A percentile compares a stretch with the other conserved stretches of the same genome.
phyloP scores from a whole-genome alignment of 2,797 vertebrate genomes.

The Pygocentrus nattereri region DNA sequence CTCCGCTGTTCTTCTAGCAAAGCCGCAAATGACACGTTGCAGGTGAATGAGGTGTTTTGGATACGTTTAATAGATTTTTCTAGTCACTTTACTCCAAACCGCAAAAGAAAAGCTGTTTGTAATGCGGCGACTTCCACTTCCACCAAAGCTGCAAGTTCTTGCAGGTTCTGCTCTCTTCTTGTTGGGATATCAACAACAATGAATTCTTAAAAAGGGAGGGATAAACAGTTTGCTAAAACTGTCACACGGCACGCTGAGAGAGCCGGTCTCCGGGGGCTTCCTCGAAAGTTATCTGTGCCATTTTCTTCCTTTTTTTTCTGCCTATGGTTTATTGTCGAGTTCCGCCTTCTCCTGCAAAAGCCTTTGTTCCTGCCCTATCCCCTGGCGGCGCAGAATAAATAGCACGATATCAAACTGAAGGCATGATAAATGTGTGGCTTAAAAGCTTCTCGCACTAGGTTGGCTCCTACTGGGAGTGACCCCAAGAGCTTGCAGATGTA shows the following conservation, averaged over 20 bases:
- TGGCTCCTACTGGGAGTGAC: constrained; percentile 36
- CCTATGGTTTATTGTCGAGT: constrained; percentile 40
- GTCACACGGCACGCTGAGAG: constrained; percentile 4
- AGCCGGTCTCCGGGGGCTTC: constrained; percentile 37
- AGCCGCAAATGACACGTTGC: constrained; percentile 22
- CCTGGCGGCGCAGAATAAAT: constrained; percentile 51
- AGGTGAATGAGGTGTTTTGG: not conserved
- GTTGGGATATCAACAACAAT: constrained; percentile 20
- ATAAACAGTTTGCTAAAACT: constrained; percentile 52
- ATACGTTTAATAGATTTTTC: constrained; percentile 11
- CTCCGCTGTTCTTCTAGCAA: not conserved
- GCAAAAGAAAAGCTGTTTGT: not conserved
- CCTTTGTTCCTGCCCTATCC: constrained; percentile 49
- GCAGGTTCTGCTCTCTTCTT: constrained; percentile 1
- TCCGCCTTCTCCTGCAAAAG: constrained; percentile 41
- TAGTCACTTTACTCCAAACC: not conserved
- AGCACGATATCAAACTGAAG: constrained; percentile 48
- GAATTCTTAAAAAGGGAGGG: constrained; percentile 38
- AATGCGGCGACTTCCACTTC: not conserved
- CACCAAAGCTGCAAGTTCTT: not conserved
- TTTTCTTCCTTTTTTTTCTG: no score
- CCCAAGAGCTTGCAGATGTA: constrained; percentile 27
- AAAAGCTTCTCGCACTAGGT: constrained; percentile 28
- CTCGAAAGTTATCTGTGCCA: constrained; percentile 52
- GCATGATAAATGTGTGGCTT: constrained; percentile 54